Evolutionary conservation across 1,140 invertebrate species (phyloP), one percentile per base, ranked within the genome.

Genomic region (Eurosta solidaginis): DNA sequence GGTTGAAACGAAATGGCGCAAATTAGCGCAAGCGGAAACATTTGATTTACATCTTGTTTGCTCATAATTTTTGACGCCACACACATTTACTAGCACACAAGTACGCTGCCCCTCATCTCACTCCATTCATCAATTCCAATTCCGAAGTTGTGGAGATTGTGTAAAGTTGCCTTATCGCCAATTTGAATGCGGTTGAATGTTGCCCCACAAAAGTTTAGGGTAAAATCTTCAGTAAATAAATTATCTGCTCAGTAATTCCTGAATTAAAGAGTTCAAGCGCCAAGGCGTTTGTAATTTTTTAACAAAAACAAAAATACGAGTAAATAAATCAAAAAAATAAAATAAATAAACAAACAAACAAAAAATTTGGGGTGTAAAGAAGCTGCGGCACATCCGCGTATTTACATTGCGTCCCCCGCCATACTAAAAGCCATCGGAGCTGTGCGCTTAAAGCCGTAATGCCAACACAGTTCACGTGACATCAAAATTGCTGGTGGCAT

Each of bases 1-100:
- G 29, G 50, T 54, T 25, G 22, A n/a, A 25, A n/a, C 50, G 50
- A 54, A 54, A 54, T 54, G 50, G 25, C 50, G 44, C 22, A 75
- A 75, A 75, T 75, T 75, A 20, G 44, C 44, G 74, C 33, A 75
- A 44, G 74, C 74, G 44, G 74, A 75, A 49, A 49, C 74, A 75
- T 44, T 75, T 75, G 45, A 76, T 76, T 76, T 76, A 76, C 74
- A 50, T 36, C 27, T 47, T 45, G 45, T 76, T 76, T 45, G 45
- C 74, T 49, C 47, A 76, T 50, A 50, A 7, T 50, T 74, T 76
- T 50, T 12, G 12, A 14, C 5, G 6, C 68, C 10, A 25, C 29
- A 27, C 52, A 27, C 52, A 17, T 17, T 10, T 27, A 59, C 27
- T 14, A 4, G 7, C 27, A 2, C 10, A 3, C 7, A 29, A 27